Evolutionary conservation across 2,113 vertebrate genomes (phyloP).

Genomic region (Silurus asotus): DNA sequence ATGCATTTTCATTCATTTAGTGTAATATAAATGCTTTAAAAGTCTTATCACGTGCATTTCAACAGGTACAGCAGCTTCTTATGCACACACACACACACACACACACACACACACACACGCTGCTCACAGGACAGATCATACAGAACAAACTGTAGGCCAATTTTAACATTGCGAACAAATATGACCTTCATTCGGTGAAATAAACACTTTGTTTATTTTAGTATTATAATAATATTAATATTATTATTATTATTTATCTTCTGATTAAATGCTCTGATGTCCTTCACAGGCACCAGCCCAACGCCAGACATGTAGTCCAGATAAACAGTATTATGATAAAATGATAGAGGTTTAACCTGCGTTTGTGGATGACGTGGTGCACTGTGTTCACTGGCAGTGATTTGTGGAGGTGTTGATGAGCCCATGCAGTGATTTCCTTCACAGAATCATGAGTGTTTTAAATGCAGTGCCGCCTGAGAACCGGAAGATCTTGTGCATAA

Average conservation of each 20-base stretch:
- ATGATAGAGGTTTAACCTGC: too few species aligned
- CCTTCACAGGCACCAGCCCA: slow-evolving; percentile 22
- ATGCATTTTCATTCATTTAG: neutral
- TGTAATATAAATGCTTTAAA: too few species aligned
- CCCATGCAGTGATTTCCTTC: too few species aligned
- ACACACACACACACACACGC: neutral
- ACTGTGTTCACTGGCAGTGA: too few species aligned
- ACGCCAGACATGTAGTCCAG: neutral
- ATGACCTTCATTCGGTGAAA: neutral
- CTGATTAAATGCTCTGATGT: slow-evolving; percentile 6
- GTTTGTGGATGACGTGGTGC: too few species aligned
- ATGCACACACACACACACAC: neutral
- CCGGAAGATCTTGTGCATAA: too few species aligned
- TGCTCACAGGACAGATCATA: neutral
- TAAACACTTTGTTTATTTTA: too few species aligned
- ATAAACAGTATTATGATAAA: neutral
- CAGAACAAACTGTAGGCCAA: neutral
- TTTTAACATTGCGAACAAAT: neutral
- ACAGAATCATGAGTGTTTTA: too few species aligned
- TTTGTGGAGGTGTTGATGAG: too few species aligned
- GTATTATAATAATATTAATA: too few species aligned
- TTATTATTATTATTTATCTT: neutral
- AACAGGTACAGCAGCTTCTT: neutral
- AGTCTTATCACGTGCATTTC: too few species aligned
- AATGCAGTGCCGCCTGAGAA: too few species aligned